phyloP scores from a whole-genome alignment of 30 jellyfish, hydroid and myxozoan species.

The Catostylus mosaicus region DNA sequence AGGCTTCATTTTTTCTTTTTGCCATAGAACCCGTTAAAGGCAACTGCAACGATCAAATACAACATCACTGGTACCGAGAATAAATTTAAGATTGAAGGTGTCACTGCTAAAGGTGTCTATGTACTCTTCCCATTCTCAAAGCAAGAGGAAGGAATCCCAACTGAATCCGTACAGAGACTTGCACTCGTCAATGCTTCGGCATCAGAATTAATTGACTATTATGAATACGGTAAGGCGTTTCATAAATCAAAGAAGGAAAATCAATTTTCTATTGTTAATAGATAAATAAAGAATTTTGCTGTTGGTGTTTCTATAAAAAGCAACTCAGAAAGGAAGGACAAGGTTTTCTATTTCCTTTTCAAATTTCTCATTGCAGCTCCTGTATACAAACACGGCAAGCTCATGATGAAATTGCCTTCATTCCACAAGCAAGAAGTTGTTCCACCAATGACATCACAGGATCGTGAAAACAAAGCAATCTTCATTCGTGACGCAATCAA shows the following conservation, averaged over 20 bases:
- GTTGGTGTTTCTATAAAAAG: neutral
- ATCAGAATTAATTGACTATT: too few species aligned
- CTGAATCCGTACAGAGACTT: conserved; percentile 54
- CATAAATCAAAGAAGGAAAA: too few species aligned
- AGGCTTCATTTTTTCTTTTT: too few species aligned
- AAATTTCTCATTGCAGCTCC: conserved; percentile 5
- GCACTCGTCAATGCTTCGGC: conserved; percentile 30
- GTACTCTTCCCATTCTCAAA: conserved; percentile 60
- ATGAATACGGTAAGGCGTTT: too few species aligned
- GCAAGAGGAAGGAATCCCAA: conserved; percentile 58
- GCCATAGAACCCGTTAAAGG: conserved; percentile 61
- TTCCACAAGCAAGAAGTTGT: conserved; percentile 57
- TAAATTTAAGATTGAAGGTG: conserved; percentile 62
- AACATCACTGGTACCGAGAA: conserved; percentile 63
- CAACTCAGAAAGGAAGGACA: neutral
- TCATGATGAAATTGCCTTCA: conserved; percentile 58
- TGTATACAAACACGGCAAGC: conserved; percentile 46
- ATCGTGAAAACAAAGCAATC: conserved; percentile 36
- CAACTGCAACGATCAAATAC: conserved; percentile 61
- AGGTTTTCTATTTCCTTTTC: too few species aligned
- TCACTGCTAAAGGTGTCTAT: conserved; percentile 63
- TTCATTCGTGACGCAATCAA: conserved; percentile 46
- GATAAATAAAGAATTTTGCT: too few species aligned
- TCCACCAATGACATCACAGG: conserved; percentile 42
- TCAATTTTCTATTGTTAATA: too few species aligned